Evolutionary conservation across 2,113 vertebrate species (phyloP), one percentile per base, ranked within the genome.

Genomic region (Ailurus styani): DNA sequence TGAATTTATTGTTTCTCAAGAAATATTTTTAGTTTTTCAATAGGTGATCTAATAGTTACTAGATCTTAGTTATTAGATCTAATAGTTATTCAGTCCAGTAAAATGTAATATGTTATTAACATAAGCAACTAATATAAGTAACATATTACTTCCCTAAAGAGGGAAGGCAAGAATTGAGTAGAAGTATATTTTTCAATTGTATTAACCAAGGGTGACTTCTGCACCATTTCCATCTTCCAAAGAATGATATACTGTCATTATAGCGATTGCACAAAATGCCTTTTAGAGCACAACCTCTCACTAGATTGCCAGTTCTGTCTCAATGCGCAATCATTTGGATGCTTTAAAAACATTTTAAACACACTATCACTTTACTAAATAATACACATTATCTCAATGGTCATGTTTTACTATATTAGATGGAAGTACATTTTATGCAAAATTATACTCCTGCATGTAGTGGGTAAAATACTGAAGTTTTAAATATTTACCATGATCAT

Each of bases 301-400:
- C 40, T 7, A 54, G 31, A 82, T 6, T 52, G n/a, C 64, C 31
- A 96, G 37, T 73, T 97, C 50, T 62, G 55, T 72, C 20, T 37
- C 31, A 91, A 96, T 21, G 62, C 20, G 40, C 37, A 96, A 94
- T 37, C 83, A 91, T 93, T 93, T n/a, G 97, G 62, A 79, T 81
- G 54, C 40, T 87, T 96, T 73, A 83, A 90, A 78, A 95, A 90
- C 25, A 96, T 72, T 91, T 84, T 87, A 87, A 87, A 96, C 18
- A 90, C 6, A 83, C 23, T n/a, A n/a, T 72, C 18, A 84, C 50
- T 97, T 85, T 66, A 73, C 17, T 94, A 93, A 94, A 96, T 50
- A 79, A 5, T 54, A n/a, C 47, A 97, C 2, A 95, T 84, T 85
- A 91, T 68, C 31, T 54, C 40, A 91, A 77, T 21, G 31, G 40